A percentile compares a stretch with the other conserved stretches of the same genome.
phyloP scores from a whole-genome alignment of 2,888 invertebrate species.

The Tryphoninae sp. region DNA sequence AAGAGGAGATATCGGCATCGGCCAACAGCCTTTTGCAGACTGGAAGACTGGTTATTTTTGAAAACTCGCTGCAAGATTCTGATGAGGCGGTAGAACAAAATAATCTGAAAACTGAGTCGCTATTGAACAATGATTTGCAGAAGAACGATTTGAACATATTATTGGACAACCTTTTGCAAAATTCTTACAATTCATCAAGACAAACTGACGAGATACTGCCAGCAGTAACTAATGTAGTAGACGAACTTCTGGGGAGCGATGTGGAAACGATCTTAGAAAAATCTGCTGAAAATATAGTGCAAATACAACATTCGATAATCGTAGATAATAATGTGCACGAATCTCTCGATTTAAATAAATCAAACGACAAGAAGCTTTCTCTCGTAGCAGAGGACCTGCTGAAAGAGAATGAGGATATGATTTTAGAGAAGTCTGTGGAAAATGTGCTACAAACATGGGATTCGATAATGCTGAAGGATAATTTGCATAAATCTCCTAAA shows the following conservation, averaged over 20 bases:
- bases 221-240: not conserved
- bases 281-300: not conserved
- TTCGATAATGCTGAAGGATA: not conserved
- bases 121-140: not conserved
- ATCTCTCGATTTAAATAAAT: not conserved
- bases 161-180: not conserved
- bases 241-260: not conserved
- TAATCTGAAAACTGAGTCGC: not conserved
- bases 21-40: not conserved
- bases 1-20: constrained; percentile 13
- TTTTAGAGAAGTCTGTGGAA: not conserved
- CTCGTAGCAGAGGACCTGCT: constrained; percentile 6
- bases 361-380: not conserved
- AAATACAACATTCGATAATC: not conserved
- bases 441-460: not conserved
- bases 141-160: not conserved
- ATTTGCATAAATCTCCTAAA: not conserved
- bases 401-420: not conserved
- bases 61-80: not conserved
- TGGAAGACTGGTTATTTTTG: not conserved
- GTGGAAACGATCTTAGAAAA: too few species aligned
- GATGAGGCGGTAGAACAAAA: not conserved
- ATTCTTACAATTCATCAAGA: not conserved
- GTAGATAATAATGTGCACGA: not conserved
- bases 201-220: not conserved